phyloP scores from a whole-genome alignment of 2,888 invertebrate genomes.

The Lasioglossum pauxillum region DNA sequence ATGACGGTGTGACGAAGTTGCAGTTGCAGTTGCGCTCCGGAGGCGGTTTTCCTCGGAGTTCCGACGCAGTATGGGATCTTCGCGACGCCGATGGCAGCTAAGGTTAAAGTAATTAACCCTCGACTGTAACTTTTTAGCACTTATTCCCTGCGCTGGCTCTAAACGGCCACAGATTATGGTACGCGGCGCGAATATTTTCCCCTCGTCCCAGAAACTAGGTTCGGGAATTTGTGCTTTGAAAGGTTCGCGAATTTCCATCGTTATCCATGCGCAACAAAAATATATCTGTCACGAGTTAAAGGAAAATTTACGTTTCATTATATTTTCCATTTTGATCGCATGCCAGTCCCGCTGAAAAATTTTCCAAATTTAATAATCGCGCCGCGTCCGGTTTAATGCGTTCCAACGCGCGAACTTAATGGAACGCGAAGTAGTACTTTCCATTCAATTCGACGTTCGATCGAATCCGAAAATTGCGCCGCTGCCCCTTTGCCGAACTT shows the following conservation, averaged over 20 bases:
- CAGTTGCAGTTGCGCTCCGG: conserved; percentile 17
- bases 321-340: conserved; percentile 1
- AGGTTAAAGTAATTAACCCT: conserved; percentile 56
- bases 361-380: conserved; percentile 22
- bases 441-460: conserved; percentile 13
- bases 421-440: conserved; percentile 1
- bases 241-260: not conserved
- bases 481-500: not conserved
- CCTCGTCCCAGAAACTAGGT: not conserved
- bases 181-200: conserved; percentile 34
- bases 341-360: not conserved
- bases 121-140: conserved; percentile 37
- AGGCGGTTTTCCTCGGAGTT: conserved; percentile 42
- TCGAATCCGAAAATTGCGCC: conserved; percentile 3
- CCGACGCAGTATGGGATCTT: conserved; percentile 29
- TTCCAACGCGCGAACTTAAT: not conserved
- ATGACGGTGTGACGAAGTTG: conserved; percentile 16
- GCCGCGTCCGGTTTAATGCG: conserved; percentile 10
- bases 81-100: conserved; percentile 25
- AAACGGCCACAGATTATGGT: conserved; percentile 28
- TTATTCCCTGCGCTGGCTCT: conserved; percentile 21
- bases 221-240: conserved; percentile 1
- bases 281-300: not conserved
- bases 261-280: not conserved
- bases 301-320: conserved; percentile 1